Percentiles rank a stretch among this genome's conserved stretches.
Evolutionary conservation across 2,888 invertebrate genomes (phyloP).

Genomic region (Apotomis betuletana): DNA sequence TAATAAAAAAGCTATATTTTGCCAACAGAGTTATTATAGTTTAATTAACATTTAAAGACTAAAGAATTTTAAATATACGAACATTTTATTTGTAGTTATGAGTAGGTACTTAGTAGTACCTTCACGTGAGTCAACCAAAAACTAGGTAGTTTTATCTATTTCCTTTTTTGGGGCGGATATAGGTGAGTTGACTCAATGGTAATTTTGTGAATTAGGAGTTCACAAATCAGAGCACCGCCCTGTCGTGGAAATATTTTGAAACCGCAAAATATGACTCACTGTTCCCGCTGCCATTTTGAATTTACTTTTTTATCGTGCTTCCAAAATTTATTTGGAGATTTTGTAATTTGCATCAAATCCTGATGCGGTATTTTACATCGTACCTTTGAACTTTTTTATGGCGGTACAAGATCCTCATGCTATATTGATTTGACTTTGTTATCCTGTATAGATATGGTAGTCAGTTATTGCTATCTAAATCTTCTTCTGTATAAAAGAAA

Average conservation of each 20-base stretch:
- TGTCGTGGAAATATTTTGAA: constrained; percentile 31
- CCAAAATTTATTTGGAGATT: constrained; percentile 1
- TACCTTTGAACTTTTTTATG: background rate
- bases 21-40: background rate
- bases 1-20: background rate
- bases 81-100: too few species aligned
- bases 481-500: background rate
- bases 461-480: too few species aligned
- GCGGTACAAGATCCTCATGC: background rate
- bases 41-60: background rate
- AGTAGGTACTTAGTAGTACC: too few species aligned
- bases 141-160: background rate
- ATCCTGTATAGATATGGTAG: background rate
- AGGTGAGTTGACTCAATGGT: constrained; percentile 30
- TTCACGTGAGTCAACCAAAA: constrained; percentile 18
- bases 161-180: constrained; percentile 28
- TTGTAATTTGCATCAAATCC: constrained; percentile 12
- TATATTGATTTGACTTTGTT: background rate
- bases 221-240: constrained; percentile 26
- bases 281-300: constrained; percentile 27
- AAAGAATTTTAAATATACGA: too few species aligned
- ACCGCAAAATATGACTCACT: constrained; percentile 36
- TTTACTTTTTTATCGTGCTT: constrained; percentile 25
- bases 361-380: background rate
- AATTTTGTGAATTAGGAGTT: constrained; percentile 36